phyloP scores from a whole-genome alignment of 2,888 invertebrate genomes.

The Syrista parreyssii region DNA sequence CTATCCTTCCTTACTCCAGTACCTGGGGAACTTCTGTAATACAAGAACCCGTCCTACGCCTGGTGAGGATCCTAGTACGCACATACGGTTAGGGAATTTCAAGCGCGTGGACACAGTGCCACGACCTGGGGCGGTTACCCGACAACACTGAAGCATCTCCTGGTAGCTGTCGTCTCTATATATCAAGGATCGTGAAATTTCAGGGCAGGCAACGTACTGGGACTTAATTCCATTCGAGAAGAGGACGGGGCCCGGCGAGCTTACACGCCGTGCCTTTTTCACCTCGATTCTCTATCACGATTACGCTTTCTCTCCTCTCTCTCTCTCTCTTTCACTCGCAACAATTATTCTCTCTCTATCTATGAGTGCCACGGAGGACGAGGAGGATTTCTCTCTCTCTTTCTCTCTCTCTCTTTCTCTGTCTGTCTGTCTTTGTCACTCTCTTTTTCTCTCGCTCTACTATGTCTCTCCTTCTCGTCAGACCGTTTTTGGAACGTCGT shows the following conservation, averaged over 20 bases:
- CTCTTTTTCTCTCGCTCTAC: neutral
- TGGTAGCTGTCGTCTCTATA: neutral
- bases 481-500: neutral
- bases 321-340: neutral
- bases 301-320: constrained; percentile 3
- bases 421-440: constrained; percentile 22
- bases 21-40: neutral
- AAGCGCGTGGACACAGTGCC: neutral
- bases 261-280: neutral
- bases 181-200: neutral
- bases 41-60: neutral
- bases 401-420: constrained; percentile 20
- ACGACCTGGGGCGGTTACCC: neutral
- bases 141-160: neutral
- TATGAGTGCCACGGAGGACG: neutral
- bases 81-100: neutral
- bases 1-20: neutral
- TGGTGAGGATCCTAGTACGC: neutral
- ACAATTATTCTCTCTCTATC: constrained; percentile 1
- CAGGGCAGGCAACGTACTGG: neutral
- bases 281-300: neutral
- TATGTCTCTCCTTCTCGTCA: neutral
- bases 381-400: constrained; percentile 17
- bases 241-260: neutral
- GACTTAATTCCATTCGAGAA: neutral